Evolutionary conservation across 2,888 invertebrate species (phyloP).

Genomic region (Erebia epiphron): DNA sequence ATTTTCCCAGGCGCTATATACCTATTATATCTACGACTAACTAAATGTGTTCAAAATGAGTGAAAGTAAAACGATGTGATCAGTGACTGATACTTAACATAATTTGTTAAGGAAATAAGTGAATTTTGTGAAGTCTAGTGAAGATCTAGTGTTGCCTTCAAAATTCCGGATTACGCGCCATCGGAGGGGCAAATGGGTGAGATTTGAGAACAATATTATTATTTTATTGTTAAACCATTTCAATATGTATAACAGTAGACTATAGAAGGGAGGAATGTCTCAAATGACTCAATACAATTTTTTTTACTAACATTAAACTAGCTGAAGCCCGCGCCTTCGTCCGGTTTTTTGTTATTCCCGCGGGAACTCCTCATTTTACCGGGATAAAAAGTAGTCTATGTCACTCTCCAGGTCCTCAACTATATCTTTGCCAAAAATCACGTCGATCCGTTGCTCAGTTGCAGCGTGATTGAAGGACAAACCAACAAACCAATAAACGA

Average conservation of each 20-base stretch:
- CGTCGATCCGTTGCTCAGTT: no score
- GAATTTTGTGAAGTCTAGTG: constrained; percentile 18
- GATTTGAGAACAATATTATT: background rate
- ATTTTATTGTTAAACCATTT: background rate
- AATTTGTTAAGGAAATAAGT: constrained; percentile 18
- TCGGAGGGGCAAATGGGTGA: constrained; percentile 76
- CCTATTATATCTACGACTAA: background rate
- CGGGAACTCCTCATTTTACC: no score
- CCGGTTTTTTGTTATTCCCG: no score
- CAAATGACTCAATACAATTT: no score
- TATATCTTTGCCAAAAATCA: no score
- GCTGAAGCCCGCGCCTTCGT: no score
- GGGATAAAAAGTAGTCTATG: no score
- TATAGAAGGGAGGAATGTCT: no score
- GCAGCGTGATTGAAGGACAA: no score
- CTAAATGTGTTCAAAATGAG: constrained; percentile 51
- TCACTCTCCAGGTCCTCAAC: no score
- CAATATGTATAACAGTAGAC: background rate
- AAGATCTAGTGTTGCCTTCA: constrained; percentile 14
- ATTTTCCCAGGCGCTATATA: background rate
- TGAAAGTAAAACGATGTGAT: constrained; percentile 51
- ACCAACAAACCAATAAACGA: no score
- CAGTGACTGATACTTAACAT: constrained; percentile 20
- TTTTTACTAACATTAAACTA: no score
- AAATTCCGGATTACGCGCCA: constrained; percentile 71